Evolutionary conservation across 2,888 invertebrate species (phyloP), one percentile per base, ranked within the genome.

Genomic region (Adelognathus sp.): DNA sequence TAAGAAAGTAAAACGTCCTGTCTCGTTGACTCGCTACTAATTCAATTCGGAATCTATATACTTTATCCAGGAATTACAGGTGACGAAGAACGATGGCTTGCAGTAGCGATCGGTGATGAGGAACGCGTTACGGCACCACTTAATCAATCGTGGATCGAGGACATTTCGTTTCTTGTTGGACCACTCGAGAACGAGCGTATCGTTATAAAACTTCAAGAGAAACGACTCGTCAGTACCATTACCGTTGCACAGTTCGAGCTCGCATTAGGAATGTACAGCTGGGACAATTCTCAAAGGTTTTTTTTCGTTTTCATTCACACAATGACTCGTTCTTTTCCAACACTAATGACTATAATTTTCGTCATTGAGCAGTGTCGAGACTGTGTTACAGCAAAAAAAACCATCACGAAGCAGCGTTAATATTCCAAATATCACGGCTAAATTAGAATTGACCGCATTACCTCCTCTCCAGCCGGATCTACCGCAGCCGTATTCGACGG

Each of bases 131-230:
- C 92, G 16, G 81, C 89, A 1, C 90, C 90, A 61, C 87, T 92
- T 11, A 88, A 87, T 36, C 84, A 90, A 1, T 87, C 88, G 3
- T 93, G 93, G 93, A 90, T 91, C 74, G 92, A 93, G 79, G 91
- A 92, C 67, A 90, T 92, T 54, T 93, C 93, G 21, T 93, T 93
- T 85, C 89, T 93, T 66, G 91, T 93, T 16, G 90, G 92, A 73
- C 86, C 90, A 33, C 86, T 93, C 75, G 90, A 91, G 27, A 90
- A 89, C 70, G 92, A 93, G 74, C 90, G 91, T 86, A 85, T 93
- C 39, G 84, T 85, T 50, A 88, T 93, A 52, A 93, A 93, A 83
- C 85, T 92, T 76, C 93, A 93, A 83, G 92, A 92, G 71, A 93
- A 92, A 83, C 87, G 92, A 52, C 89, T 93, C 60, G 89, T 93